Percentiles rank a stretch among this genome's conserved stretches.
Evolutionary conservation across 2,888 invertebrate species (phyloP).

Genomic region (Caenorhabditis uteleia): DNA sequence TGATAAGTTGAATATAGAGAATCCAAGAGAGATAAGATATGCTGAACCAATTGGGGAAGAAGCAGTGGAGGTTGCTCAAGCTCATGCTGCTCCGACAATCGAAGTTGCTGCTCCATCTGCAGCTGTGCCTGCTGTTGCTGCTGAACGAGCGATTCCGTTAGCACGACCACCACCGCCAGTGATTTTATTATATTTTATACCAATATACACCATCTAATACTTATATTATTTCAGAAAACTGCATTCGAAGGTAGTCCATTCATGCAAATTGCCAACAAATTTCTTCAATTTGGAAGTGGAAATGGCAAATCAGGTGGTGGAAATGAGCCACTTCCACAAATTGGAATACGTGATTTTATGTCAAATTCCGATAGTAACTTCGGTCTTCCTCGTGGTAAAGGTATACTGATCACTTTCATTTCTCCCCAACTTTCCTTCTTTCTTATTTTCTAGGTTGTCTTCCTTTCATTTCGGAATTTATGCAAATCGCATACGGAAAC

Average conservation of each 20-base stretch:
- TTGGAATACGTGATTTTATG: constrained; percentile 56
- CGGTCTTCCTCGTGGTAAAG: constrained; percentile 63
- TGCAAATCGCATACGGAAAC: constrained; percentile 67
- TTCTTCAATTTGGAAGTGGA: constrained; percentile 31
- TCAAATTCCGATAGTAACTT: constrained; percentile 62
- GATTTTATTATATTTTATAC: not conserved
- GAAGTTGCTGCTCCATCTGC: constrained; percentile 6
- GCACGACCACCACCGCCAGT: constrained; percentile 24
- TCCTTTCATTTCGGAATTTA: constrained; percentile 67
- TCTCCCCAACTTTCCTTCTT: not conserved
- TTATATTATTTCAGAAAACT: constrained; percentile 15
- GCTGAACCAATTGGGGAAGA: constrained; percentile 18
- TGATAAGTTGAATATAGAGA: too few relatives aligned
- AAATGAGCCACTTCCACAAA: constrained; percentile 25
- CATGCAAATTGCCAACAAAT: constrained; percentile 35
- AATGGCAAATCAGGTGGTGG: not conserved
- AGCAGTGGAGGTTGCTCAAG: not conserved
- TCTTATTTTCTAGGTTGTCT: constrained; percentile 62
- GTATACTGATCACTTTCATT: constrained; percentile 23
- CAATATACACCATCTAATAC: not conserved
- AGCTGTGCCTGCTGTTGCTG: not conserved
- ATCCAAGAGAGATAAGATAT: constrained; percentile 22
- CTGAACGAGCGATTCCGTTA: constrained; percentile 1
- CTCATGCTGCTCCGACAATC: not conserved
- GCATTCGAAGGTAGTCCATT: constrained; percentile 32